phyloP scores from a whole-genome alignment of 2,888 invertebrate genomes.

The Drosophila peninsularis region DNA sequence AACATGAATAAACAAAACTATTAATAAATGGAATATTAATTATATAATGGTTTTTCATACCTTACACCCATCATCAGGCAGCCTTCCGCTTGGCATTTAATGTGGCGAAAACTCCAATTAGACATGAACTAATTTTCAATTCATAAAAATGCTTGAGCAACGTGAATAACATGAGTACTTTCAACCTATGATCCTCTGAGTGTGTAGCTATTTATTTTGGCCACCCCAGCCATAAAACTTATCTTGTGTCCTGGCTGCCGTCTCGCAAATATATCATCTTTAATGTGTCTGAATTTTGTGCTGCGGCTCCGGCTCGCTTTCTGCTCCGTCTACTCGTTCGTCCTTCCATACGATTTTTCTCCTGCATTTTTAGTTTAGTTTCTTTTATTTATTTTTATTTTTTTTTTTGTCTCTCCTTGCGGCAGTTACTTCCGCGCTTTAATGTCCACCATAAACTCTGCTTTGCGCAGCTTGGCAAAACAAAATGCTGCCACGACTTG shows the following conservation, averaged over 20 bases:
- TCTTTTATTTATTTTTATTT: conserved; percentile 3
- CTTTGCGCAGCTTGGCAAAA: conserved; percentile 65
- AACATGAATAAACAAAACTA: conserved; percentile 15
- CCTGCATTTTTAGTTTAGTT: conserved; percentile 60
- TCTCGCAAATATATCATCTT: conserved; percentile 72
- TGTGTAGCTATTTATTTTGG: conserved; percentile 36
- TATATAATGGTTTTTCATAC: background rate
- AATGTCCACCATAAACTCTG: conserved; percentile 73
- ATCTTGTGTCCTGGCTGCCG: conserved; percentile 66
- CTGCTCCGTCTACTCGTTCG: conserved; percentile 19
- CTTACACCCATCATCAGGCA: too few relatives aligned
- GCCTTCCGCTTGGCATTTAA: background rate
- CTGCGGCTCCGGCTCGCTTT: conserved; percentile 28
- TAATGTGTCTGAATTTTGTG: conserved; percentile 73
- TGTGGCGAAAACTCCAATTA: conserved; percentile 22
- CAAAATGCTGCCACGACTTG: conserved; percentile 39
- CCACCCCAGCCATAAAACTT: conserved; percentile 57
- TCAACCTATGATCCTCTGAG: conserved; percentile 14
- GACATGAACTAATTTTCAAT: conserved; percentile 24
- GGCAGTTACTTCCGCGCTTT: conserved; percentile 74
- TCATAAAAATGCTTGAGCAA: background rate
- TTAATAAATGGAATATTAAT: background rate
- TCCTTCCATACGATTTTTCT: conserved; percentile 12
- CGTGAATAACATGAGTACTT: conserved; percentile 10
- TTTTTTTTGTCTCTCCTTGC: conserved; percentile 35